Evolutionary conservation across 1,140 invertebrate genomes (phyloP), one percentile per base, ranked within the genome.

Genomic region (Papilio polyxenes): DNA sequence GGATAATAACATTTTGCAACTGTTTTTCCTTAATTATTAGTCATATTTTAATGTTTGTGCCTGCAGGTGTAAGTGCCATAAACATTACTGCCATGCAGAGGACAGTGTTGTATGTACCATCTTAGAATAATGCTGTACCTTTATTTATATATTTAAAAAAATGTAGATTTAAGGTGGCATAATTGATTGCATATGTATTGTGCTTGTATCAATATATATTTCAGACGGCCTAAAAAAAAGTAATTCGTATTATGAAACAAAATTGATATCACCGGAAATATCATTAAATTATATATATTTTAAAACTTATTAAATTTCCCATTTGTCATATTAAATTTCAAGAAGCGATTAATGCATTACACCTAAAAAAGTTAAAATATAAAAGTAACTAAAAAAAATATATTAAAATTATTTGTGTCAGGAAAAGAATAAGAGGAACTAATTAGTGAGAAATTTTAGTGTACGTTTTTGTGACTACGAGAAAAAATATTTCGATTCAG

Each of bases 21-120:
- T 80, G 31, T 80, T 80, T 77, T 80, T 80, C 56, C 59, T 80
- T 80, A 65, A 80, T 80, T 80, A 23, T 80, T 80, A 80, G 78
- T 80, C 78, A 48, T 65, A 80, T 80, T 69, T 80, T 80, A 49
- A 69, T 49, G 17, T 80, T 80, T 80, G 62, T 80, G 56, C 78
- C 78, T 80, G 78, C 78, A 80, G 78, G 59, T 80, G 40, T 80
- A 80, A 65, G 37, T 80, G 78, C 78, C 59, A 80, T 65, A 62
- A 48, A 80, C 59, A 48, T 65, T 65, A 79, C 77, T 80, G 78
- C 78, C 78, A 80, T 80, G 78, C 78, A 80, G 78, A 65, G 78
- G 78, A 80, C 23, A 79, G 23, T 77, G 48, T 77, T 77, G 75
- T 77, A 77, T 77, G 75, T 77, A 77, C 74, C 44, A 53, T 53